phyloP scores from a whole-genome alignment of 2,888 invertebrate genomes.

The Achlya flavicornis region DNA sequence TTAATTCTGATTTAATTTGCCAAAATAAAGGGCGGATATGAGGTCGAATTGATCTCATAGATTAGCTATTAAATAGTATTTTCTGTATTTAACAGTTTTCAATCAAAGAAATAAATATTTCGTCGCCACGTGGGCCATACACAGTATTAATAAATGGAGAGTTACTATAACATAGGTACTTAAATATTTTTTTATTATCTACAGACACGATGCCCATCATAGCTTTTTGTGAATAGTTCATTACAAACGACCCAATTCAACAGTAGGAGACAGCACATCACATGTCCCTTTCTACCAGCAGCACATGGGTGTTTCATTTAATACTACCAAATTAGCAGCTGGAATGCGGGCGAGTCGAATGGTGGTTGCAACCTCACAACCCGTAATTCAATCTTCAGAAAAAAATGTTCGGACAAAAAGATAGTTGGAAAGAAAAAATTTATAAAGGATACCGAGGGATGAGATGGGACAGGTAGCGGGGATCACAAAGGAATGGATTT shows the following conservation, averaged over 20 bases:
- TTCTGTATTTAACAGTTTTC: no score
- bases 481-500: constrained; percentile 51
- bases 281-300: constrained; percentile 34
- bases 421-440: constrained; percentile 58
- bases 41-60: no score
- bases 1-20: no score
- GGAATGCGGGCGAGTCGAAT: constrained; percentile 77
- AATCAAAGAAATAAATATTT: no score
- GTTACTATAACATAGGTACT: not conserved
- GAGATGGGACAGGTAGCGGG: constrained; percentile 77
- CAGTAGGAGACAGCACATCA: constrained; percentile 24
- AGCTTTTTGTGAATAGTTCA: constrained; percentile 32
- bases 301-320: constrained; percentile 53
- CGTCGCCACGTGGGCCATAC: constrained; percentile 10
- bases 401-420: constrained; percentile 63
- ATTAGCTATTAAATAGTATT: no score
- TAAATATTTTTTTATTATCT: constrained; percentile 24
- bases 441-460: constrained; percentile 70
- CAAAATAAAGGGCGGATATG: no score
- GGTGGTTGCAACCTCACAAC: constrained; percentile 74
- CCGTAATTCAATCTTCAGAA: constrained; percentile 71
- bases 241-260: constrained; percentile 36
- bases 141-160: constrained; percentile 12
- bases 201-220: constrained; percentile 26
- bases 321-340: constrained; percentile 71